Evolutionary conservation across 2,113 vertebrate genomes (phyloP).

Genomic region (Limnothrissa miodon): DNA sequence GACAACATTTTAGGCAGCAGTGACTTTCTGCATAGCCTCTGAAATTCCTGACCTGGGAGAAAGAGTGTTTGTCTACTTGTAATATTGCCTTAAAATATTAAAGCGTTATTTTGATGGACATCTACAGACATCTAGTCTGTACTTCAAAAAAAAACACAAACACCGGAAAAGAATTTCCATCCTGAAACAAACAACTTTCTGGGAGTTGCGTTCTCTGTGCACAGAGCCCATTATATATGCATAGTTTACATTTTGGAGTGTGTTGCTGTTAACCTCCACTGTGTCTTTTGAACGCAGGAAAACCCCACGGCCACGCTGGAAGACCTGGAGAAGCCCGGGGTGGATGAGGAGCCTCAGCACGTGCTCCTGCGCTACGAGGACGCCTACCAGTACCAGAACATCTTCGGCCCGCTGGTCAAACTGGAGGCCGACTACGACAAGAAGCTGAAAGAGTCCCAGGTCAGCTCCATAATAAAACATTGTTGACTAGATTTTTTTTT

Average conservation of each 20-base stretch:
- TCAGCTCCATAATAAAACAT: conserved; percentile 43
- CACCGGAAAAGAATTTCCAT: no score
- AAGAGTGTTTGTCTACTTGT: not conserved
- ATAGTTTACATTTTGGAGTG: not conserved
- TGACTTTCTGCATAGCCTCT: no score
- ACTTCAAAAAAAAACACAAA: no score
- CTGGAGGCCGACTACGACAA: conserved; percentile 98
- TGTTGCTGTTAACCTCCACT: not conserved
- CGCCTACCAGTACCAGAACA: conserved; percentile 99
- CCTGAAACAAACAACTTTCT: no score
- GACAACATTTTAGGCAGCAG: no score
- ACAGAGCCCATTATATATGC: not conserved
- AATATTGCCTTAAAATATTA: no score
- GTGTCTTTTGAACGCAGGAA: conserved; percentile 70
- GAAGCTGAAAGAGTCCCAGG: conserved; percentile 99
- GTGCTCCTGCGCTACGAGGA: conserved; percentile 96
- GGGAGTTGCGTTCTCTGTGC: no score
- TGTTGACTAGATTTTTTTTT: no score
- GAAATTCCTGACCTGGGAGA: not conserved
- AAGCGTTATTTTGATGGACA: no score
- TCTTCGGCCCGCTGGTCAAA: conserved; percentile 96
- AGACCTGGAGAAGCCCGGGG: conserved; percentile 95
- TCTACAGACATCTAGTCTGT: not conserved
- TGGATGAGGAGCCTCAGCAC: conserved; percentile 96
- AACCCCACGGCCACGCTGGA: conserved; percentile 94